Conservation (phyloP, 2,888 invertebrate species). For the Cataglyphis rosenhaueri region DNA sequence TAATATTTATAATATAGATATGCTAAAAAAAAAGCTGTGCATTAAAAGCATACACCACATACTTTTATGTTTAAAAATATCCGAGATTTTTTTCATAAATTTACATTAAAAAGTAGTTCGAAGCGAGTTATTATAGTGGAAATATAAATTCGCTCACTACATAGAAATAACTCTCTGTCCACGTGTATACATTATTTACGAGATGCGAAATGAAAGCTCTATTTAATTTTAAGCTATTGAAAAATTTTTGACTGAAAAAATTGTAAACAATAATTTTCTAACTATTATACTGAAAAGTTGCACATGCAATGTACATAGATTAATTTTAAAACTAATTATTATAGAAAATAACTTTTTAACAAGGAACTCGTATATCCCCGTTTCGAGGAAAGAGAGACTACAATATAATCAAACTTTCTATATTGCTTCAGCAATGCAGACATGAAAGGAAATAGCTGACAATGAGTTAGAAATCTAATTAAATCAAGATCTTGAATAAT, state of each 20-base stretch:
- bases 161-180: neutral
- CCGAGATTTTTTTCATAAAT: constrained; percentile 2
- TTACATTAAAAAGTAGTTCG: constrained; percentile 11
- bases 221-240: constrained; percentile 5
- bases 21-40: neutral
- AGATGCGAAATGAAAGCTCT: neutral
- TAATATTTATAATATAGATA: neutral
- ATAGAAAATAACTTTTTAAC: neutral
- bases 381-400: neutral
- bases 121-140: neutral
- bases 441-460: neutral
- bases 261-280: neutral
- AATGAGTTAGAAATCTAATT: constrained; percentile 2
- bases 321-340: constrained; percentile 14
- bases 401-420: constrained; percentile 35
- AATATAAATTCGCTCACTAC: constrained; percentile 8
- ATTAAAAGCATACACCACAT: too few species aligned
- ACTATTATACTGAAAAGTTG: neutral
- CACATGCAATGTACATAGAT: neutral
- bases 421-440: neutral
- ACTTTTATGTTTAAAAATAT: neutral
- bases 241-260: neutral
- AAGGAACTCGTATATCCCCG: neutral
- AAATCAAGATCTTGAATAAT: constrained; percentile 12
- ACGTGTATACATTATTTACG: constrained; percentile 11